These are phyloP conservation scores for Anniella stebbinsi DNA, from an alignment of 2,797 vertebrate species.

Conservation along the genomic window DNA sequence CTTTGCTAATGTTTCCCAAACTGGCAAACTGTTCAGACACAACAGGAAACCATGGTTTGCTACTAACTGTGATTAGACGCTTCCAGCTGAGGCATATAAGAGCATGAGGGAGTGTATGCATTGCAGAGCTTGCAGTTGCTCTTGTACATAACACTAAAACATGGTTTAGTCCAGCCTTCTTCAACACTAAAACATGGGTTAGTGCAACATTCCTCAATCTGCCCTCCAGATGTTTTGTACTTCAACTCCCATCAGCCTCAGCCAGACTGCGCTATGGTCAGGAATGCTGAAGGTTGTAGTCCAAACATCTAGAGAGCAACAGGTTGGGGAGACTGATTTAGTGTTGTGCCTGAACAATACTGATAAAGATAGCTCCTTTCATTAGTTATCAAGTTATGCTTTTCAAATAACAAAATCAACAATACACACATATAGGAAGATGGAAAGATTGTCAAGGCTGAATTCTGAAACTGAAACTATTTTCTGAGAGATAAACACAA, in stretches of 20 bases:
- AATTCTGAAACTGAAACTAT: conserved; percentile 45
- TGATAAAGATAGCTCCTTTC: neutral
- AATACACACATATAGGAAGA: conserved; percentile 24
- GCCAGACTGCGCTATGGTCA: no score
- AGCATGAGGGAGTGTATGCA: neutral
- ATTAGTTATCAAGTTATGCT: neutral
- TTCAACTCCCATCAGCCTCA: no score
- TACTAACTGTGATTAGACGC: neutral
- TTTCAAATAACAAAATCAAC: conserved; percentile 15
- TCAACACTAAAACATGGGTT: neutral
- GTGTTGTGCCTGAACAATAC: neutral
- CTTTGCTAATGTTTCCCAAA: neutral
- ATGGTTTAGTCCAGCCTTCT: neutral
- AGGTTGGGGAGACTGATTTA: neutral
- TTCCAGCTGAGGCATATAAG: neutral
- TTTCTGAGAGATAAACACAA: conserved; percentile 14
- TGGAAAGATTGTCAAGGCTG: conserved; percentile 28
- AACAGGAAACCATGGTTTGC: neutral
- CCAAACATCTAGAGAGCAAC: no score
- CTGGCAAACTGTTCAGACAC: neutral
- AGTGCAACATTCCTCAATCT: no score
- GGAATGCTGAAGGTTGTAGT: no score
- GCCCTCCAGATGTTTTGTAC: no score
- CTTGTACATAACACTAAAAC: neutral
- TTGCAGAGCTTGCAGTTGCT: neutral